Base-by-base conservation (phyloP, 1,140 invertebrate species). In the Meteorus sp. region DNA sequence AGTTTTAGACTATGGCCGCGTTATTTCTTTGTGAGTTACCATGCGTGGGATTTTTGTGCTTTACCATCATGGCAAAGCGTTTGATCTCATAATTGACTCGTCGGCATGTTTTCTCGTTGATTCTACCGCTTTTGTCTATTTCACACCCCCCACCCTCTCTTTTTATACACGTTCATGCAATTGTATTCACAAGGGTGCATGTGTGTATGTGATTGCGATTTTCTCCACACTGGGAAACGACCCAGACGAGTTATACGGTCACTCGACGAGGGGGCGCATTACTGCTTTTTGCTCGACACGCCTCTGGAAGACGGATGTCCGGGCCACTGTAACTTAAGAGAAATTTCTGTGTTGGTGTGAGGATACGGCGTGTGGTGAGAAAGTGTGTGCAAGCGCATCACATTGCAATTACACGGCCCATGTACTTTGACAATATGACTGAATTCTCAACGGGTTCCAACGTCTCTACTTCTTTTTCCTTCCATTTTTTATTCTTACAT, bases 31-130 rank as follows among this genome's bases (percentile, higher is more conserved):
- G 72, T 74, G 72, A 76, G 76, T 76, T 74, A 74, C 66, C 65
- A 61, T 64, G 56, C 56, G 63, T 50, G 55, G 45, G 56, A 51
- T 8, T 35, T n/a, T n/a, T n/a, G n/a, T n/a, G n/a, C n/a, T n/a
- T n/a, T n/a, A n/a, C n/a, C n/a, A n/a, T n/a, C n/a, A n/a, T n/a
- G n/a, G n/a, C n/a, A n/a, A n/a, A n/a, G 61, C 69, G 68, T 72
- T 75, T 74, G 73, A 76, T 74, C 64, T 62, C 48, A 59, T 72
- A 74, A 75, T 72, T 72, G 69, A 67, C 65, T 65, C 57, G 51
- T 57, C 22, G 8, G 8, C 33, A 2, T 41, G n/a, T n/a, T n/a
- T n/a, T n/a, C n/a, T n/a, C n/a, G n/a, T n/a, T n/a, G n/a, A n/a
- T n/a, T n/a, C n/a, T n/a, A n/a, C n/a, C n/a, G n/a, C n/a, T n/a